A percentile compares a stretch with the other conserved stretches of the same genome.
phyloP scores from a whole-genome alignment of 2,888 invertebrate genomes.

The Calephelis perditalis region DNA sequence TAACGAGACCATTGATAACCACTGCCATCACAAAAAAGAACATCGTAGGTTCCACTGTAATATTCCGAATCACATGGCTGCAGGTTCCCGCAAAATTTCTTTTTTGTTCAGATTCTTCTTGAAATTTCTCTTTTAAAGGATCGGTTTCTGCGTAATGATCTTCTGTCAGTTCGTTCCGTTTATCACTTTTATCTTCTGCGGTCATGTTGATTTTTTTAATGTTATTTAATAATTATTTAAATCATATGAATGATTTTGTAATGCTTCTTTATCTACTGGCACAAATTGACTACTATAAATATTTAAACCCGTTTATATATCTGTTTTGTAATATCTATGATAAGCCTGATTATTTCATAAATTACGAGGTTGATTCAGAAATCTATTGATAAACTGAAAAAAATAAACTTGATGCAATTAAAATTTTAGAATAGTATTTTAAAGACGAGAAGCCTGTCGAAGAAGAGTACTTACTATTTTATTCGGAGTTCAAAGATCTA shows the following conservation, averaged over 20 bases:
- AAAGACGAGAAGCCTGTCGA: no score
- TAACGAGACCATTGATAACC: constrained; percentile 80
- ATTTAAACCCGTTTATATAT: constrained; percentile 10
- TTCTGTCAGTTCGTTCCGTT: constrained; percentile 24
- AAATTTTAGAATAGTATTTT: no score
- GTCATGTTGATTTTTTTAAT: neutral
- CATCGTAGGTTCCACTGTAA: constrained; percentile 57
- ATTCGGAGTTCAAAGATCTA: no score
- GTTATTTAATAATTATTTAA: neutral
- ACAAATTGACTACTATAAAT: constrained; percentile 6
- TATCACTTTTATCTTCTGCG: neutral
- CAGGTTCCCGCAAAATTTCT: constrained; percentile 38
- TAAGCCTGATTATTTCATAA: constrained; percentile 9
- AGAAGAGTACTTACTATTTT: no score
- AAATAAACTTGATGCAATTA: no score
- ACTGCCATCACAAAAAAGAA: constrained; percentile 42
- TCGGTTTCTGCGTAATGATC: constrained; percentile 37
- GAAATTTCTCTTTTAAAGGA: constrained; percentile 34
- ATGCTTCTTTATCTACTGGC: neutral
- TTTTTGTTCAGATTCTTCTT: constrained; percentile 23
- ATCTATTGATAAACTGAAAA: neutral
- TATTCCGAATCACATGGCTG: constrained; percentile 36
- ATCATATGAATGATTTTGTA: neutral
- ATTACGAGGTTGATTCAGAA: neutral
- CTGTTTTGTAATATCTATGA: constrained; percentile 9